Base-by-base conservation (phyloP, 1,140 invertebrate genomes). In the Apis florea region DNA sequence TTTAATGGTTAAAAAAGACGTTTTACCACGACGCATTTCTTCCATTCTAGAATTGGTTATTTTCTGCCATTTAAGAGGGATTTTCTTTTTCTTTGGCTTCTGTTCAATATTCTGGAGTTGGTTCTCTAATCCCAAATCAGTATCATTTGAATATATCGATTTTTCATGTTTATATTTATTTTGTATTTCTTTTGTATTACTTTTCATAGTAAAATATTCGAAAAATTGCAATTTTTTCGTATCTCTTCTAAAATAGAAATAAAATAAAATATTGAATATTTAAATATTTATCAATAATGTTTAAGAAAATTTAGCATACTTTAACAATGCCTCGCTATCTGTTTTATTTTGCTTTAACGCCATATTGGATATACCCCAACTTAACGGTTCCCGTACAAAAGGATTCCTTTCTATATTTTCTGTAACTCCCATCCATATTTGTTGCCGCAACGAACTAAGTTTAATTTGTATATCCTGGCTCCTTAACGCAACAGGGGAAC, bases 291-390 rank as follows among this genome's bases (percentile, higher is more conserved):
- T n/a, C 40, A 12, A 21, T 17, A 31, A 12, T 63, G 17, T 40
- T 40, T 21, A n/a, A 54, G 3, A 17, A 21, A 59, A 19, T 0
- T 13, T 1, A 58, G 79, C 84, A 85, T 86, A 95, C 94, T 93
- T 94, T 4, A 95, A 87, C 67, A 95, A 91, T 31, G 92, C 92
- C 89, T 95, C 94, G 85, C 92, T 94, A 72, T 95, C 93, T 40
- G 93, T 94, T 85, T 94, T 94, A 84, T 94, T 94, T 24, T 92
- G 93, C 4, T 21, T 54, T 88, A 93, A 93, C 11, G 94, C 93
- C 84, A 95, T 93, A 85, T 92, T 94, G 9, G 95, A 95, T 64
- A 95, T 92, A 11, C 95, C 95, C 95, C 95, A 95, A 26, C 95
- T 95, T 19, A 96, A 80, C 58, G 95, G 95, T n/a, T 58, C 74